phyloP scores from a whole-genome alignment of 2,797 vertebrate genomes.

The Vultur gryphus region DNA sequence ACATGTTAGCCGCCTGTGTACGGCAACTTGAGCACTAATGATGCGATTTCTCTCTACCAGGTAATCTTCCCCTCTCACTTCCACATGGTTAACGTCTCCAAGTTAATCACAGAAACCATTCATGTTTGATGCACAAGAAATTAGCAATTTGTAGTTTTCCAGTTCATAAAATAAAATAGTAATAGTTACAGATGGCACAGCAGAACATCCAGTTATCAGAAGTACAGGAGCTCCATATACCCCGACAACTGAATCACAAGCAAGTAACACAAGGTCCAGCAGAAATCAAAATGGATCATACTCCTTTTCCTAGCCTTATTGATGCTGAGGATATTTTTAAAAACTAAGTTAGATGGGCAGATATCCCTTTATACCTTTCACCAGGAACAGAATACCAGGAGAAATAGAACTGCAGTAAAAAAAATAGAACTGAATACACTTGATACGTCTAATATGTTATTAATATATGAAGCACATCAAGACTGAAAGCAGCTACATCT shows the following conservation, averaged over 20 bases:
- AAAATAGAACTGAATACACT: not conserved
- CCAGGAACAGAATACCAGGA: not conserved
- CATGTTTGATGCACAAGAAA: not conserved
- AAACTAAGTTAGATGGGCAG: not conserved
- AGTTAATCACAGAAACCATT: not conserved
- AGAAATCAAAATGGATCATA: not conserved
- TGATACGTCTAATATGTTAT: not conserved
- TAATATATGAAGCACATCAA: not conserved
- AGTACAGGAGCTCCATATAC: not conserved
- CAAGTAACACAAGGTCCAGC: not conserved
- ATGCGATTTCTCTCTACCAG: not conserved
- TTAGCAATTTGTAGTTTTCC: not conserved
- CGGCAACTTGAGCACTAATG: not conserved
- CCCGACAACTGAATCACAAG: not conserved
- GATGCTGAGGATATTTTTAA: not conserved
- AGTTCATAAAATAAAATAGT: not conserved
- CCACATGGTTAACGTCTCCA: not conserved
- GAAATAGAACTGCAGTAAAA: not conserved
- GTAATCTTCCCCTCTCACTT: not conserved
- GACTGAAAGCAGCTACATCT: not conserved
- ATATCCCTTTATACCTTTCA: not conserved
- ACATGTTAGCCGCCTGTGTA: not conserved
- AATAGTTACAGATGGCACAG: not conserved
- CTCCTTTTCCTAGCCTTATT: not conserved
- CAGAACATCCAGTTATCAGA: not conserved